A percentile compares a stretch with the other conserved stretches of the same genome.
Conservation (phyloP, 2,113 vertebrate genomes). For the Callopanchax toddi region DNA sequence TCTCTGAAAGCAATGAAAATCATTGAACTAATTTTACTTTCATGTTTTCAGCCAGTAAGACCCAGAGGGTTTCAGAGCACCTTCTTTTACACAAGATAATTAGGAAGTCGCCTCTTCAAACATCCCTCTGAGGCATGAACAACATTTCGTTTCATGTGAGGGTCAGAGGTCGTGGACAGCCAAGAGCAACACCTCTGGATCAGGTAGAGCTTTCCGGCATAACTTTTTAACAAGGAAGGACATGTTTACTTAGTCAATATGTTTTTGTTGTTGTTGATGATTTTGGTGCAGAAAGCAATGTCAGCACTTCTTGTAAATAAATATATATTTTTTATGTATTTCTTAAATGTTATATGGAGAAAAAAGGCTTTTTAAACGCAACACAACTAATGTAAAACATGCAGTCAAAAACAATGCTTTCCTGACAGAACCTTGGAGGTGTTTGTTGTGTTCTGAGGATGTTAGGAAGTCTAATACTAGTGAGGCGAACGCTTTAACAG, state of each 20-base stretch:
- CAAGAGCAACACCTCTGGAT: slow-evolving; percentile 34
- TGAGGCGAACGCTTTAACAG: slow-evolving; percentile 43
- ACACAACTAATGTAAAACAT: no score
- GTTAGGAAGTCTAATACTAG: slow-evolving; percentile 27
- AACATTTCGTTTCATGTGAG: slow-evolving; percentile 47
- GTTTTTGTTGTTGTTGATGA: neutral
- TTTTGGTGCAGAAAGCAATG: neutral
- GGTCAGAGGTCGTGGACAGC: slow-evolving; percentile 59
- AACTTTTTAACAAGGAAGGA: slow-evolving; percentile 12
- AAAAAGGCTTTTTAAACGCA: no score
- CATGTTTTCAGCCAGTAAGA: slow-evolving; percentile 24
- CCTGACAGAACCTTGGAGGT: slow-evolving; percentile 18
- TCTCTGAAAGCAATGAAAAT: neutral
- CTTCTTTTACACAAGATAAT: slow-evolving; percentile 37
- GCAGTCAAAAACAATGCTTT: no score
- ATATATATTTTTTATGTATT: no score
- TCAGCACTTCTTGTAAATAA: neutral
- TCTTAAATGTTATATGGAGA: no score
- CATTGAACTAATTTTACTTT: neutral
- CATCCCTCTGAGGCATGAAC: slow-evolving; percentile 40
- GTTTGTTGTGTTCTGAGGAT: slow-evolving; percentile 35
- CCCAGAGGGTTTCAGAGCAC: slow-evolving; percentile 13
- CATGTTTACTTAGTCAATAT: slow-evolving; percentile 45
- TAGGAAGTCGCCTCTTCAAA: slow-evolving; percentile 45
- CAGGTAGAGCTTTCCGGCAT: slow-evolving; percentile 26